Base-by-base conservation (phyloP, 1,140 invertebrate genomes). In the Bilobella aurantiaca region DNA sequence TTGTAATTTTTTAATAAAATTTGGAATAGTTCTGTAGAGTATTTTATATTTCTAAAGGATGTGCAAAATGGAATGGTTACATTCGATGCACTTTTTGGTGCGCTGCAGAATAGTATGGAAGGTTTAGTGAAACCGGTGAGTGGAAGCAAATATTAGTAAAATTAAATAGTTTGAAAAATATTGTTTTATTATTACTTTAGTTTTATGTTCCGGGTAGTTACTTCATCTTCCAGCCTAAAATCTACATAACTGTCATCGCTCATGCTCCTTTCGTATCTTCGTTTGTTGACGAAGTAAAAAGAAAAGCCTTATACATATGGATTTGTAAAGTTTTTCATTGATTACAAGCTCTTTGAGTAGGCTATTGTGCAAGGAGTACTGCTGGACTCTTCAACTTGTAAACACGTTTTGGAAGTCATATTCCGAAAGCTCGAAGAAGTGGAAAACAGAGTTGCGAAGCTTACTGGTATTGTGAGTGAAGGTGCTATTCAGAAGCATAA, bases 171-270 rank as follows among this genome's bases (percentile, higher is more conserved):
- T n/a, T 42, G 8, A 42, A n/a, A 42, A 42, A 42, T n/a, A 29
- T 49, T 66, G 49, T 37, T 64, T 64, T 63, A 58, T 65, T 73
- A 42, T 67, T 31, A 66, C 73, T 74, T 70, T 69, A 89, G 85
- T 88, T 89, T 77, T 77, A 77, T 60, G 79, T 88, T 69, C 87
- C 87, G 74, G 87, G 88, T 25, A 87, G 83, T 74, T 76, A 77
- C 49, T 72, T 83, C 47, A 63, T 83, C 56, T 86, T 88, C 77
- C 77, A 82, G 68, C 88, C 89, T 58, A 81, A 86, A 71, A 81
- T 92, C 65, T 89, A 86, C 77, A 79, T 89, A 21, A 89, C 88
- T 71, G 83, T 91, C 69, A 86, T 91, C 77, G 87, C 86, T 16
- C 87, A 90, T 76, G 88, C 86, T 27, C 87, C 89, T 62, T 88